A percentile compares a stretch with the other conserved stretches of the same genome.
Evolutionary conservation across 2,797 vertebrate species (phyloP).

Genomic region (Danio choprae): DNA sequence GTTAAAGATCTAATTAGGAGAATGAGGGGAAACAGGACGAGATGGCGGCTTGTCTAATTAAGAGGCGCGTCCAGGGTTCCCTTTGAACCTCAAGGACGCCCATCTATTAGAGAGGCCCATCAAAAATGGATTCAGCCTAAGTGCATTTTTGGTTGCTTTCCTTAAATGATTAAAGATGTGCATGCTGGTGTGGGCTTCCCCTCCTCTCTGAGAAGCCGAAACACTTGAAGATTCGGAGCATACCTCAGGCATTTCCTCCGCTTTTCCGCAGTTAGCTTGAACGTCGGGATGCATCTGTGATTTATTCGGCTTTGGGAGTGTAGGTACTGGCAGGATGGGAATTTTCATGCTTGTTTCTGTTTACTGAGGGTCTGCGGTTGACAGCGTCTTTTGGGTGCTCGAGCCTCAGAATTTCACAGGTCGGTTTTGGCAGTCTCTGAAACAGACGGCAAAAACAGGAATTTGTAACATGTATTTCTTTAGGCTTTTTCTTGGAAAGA

Average conservation of each 20-base stretch:
- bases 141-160: conserved; percentile 84
- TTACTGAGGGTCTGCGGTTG: conserved; percentile 38
- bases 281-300: conserved; percentile 22
- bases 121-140: conserved; percentile 88
- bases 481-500: conserved; percentile 7
- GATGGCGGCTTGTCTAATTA: conserved; percentile 87
- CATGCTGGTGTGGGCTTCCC: conserved; percentile 79
- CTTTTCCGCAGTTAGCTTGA: conserved; percentile 29
- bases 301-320: conserved; percentile 27
- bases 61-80: conserved; percentile 81
- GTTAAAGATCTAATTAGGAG: conserved; percentile 92
- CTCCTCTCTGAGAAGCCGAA: conserved; percentile 43
- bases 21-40: conserved; percentile 85
- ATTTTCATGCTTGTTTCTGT: conserved; percentile 31
- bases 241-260: conserved; percentile 40
- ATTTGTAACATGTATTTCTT: conserved; percentile 6
- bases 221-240: conserved; percentile 24
- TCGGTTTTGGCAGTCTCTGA: conserved; percentile 13
- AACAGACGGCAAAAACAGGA: conserved; percentile 19
- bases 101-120: conserved; percentile 86
- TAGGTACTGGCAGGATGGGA: conserved; percentile 27
- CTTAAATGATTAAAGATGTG: conserved; percentile 86
- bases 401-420: conserved; percentile 9
- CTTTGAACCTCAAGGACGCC: conserved; percentile 94
- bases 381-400: conserved; percentile 25